Evolutionary conservation across 2,113 vertebrate species (phyloP), one percentile per base, ranked within the genome.

Genomic region (Ciconia boyciana): DNA sequence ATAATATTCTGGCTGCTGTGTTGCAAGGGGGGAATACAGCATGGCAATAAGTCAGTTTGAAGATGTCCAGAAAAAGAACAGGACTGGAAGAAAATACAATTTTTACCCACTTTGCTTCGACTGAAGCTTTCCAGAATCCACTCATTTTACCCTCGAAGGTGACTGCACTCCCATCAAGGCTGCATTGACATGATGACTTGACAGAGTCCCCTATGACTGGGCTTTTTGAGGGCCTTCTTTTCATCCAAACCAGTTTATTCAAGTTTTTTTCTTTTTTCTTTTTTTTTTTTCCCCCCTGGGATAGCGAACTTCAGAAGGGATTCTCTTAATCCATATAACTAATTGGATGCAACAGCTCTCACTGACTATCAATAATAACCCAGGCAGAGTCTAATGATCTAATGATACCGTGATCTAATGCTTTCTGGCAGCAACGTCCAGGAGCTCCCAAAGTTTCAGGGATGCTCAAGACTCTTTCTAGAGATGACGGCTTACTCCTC

Each of bases 11-110:
- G 21, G 36, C 66, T 62, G 39, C 41, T 24, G 25, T 2, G 7
- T 8, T 28, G 36, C 68, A 17, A 7, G 24, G 1, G 14, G 29
- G 14, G 55, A 44, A 58, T 6, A 31, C 64, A 28, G 44, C 34
- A 12, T 0, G 16, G 51, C 8, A 5, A 4, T 10, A 6, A 7
- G 9, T 24, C 0, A 1, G 10, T 41, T 11, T 31, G 39, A 29
- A 70, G 41, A 24, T 12, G 9, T 31, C 17, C 51, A 43, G 57
- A n/a, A 41, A 75, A 82, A 52, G 18, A 65, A 39, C 5, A 31
- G 18, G 21, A 43, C 55, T 49, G 25, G 39, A 64, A 64, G 44
- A 48, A 58, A 52, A 57, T 1, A 9, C 4, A 4, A 17, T 36
- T 76, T 68, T 76, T 31, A 58, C 62, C 76, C 48, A 60, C 20